Base-by-base conservation (phyloP, 2,888 invertebrate genomes). In the Lissonota sp. region DNA sequence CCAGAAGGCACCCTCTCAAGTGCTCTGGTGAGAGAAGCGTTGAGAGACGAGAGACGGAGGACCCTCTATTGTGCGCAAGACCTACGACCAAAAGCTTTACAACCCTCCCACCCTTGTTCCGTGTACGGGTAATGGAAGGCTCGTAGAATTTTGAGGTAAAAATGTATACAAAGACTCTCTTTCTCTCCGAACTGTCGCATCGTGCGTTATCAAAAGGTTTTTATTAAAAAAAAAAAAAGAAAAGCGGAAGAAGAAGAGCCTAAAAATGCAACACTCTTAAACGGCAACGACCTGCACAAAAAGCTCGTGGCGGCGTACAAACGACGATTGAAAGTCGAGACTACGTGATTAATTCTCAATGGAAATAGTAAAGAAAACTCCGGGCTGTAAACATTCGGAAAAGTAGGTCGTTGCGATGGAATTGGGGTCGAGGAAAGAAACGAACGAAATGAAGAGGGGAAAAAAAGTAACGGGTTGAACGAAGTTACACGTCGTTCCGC, bases 11-110 rank as follows among this genome's bases (percentile, higher is more conserved):
- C 57, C 12, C 51, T 62, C 64, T 62, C 64, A 46, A 69, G 60
- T 69, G 67, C 69, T 74, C n/a, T 8, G 57, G 39, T n/a, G 49
- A 10, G n/a, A 44, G 49, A 39, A 64, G 53, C 53, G 75, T 44
- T 53, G 12, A 62, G 39, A 58, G 55, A 55, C 55, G 49, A 49
- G 53, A 62, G 69, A 51, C 74, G 51, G 40, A 1, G 40, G 40
- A 60, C 44, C 67, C 67, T 14, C 66, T 16, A 78, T 81, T 81
- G 78, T 74, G 40, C 44, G 14, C 51, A 62, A 72, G 63, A 80
- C 67, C 69, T 80, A 69, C 51, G 62, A 69, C 62, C 63, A 37
- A 60, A n/a, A 42, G 60, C 63, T 62, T 49, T 58, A 39, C 73
- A 14, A 40, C 64, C 58, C 58, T 55, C 6, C 57, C 55, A 58